These are phyloP conservation scores for Agrochola circellaris DNA, from an alignment of 2,888 invertebrate genomes.

Conservation along the genomic window DNA sequence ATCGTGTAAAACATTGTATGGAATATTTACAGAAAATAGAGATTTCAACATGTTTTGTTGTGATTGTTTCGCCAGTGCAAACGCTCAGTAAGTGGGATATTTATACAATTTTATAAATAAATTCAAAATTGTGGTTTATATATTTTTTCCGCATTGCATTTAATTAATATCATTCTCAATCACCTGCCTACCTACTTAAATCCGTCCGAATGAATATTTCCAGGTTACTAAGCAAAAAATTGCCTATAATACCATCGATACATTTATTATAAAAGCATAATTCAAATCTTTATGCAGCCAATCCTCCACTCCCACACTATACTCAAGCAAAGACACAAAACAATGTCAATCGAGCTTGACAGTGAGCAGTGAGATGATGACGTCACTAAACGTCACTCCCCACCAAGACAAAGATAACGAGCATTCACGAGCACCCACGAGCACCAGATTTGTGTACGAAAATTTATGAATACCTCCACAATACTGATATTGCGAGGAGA, in stretches of 20 bases:
- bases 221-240: neutral
- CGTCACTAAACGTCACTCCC: conserved; percentile 80
- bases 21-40: no score
- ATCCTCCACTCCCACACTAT: conserved; percentile 3
- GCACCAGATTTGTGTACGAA: conserved; percentile 80
- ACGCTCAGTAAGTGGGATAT: neutral
- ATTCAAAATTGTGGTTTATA: no score
- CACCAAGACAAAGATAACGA: conserved; percentile 79
- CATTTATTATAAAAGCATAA: neutral
- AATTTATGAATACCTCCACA: conserved; percentile 74
- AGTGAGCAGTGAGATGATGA: conserved; percentile 81
- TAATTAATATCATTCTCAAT: neutral
- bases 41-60: no score
- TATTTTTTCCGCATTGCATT: neutral
- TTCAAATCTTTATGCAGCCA: conserved; percentile 25
- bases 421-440: conserved; percentile 75
- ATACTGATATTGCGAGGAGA: conserved; percentile 66
- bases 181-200: neutral
- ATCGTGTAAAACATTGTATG: no score
- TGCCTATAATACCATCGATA: neutral
- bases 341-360: conserved; percentile 78
- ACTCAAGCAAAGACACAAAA: conserved; percentile 66
- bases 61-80: no score
- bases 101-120: neutral
- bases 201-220: neutral